Conservation (phyloP, 2,888 invertebrate species). For the Agriopis leucophaearia region DNA sequence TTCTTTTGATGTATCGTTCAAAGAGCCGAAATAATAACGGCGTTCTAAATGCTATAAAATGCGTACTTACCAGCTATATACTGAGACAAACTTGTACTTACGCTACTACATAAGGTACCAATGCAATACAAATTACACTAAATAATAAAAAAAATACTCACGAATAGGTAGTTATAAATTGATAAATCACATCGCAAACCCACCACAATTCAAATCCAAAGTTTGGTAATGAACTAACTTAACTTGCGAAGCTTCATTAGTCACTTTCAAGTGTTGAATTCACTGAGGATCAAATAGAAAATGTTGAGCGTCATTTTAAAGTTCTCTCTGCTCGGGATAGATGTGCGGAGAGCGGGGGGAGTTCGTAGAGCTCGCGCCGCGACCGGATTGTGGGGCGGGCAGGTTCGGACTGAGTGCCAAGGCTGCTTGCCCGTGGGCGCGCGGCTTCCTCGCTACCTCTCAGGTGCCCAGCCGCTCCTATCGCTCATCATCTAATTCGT, state of each 20-base stretch:
- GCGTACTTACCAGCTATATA: neutral
- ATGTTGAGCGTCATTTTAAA: conserved; percentile 68
- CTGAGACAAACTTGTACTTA: neutral
- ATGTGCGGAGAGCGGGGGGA: conserved; percentile 49
- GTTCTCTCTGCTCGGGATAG: conserved; percentile 63
- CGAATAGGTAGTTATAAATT: conserved; percentile 60
- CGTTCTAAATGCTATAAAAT: conserved; percentile 10
- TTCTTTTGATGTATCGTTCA: conserved; percentile 46
- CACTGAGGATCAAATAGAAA: conserved; percentile 56
- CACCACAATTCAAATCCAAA: conserved; percentile 70
- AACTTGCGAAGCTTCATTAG: conserved; percentile 62
- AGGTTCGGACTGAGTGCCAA: conserved; percentile 62
- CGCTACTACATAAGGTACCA: neutral
- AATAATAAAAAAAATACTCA: conserved; percentile 52
- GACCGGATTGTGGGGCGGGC: conserved; percentile 56
- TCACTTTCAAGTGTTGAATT: conserved; percentile 64
- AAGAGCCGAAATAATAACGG: conserved; percentile 43
- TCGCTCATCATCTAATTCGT: conserved; percentile 47
- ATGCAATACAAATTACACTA: neutral
- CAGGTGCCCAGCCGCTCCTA: conserved; percentile 45
- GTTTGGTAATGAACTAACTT: conserved; percentile 57
- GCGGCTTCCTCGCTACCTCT: conserved; percentile 35
- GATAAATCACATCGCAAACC: conserved; percentile 78
- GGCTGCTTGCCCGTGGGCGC: conserved; percentile 41
- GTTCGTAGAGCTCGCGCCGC: conserved; percentile 49